Evolutionary conservation across 2,888 invertebrate species (phyloP).

Genomic region (Encarsia formosa): DNA sequence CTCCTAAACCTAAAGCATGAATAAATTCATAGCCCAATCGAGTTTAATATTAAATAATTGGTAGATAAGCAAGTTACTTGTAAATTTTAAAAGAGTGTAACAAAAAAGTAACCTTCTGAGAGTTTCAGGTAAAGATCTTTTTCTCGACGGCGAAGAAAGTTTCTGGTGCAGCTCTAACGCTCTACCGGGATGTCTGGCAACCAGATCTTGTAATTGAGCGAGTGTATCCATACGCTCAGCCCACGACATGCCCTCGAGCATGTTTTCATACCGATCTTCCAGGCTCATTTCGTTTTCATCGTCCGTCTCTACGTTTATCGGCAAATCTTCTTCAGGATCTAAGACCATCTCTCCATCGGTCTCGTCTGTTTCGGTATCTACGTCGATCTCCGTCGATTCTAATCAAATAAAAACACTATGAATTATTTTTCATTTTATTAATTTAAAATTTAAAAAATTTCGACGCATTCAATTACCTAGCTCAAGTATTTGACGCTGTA

Average conservation of each 20-base stretch:
- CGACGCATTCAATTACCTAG: constrained; percentile 39
- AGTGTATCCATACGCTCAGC: constrained; percentile 79
- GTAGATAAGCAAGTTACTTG: too few relatives aligned
- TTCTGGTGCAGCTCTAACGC: constrained; percentile 92
- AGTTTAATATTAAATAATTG: too few relatives aligned
- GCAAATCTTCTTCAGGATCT: constrained; percentile 48
- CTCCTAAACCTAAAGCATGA: too few relatives aligned
- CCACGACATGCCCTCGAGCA: constrained; percentile 68
- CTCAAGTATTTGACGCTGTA: constrained; percentile 73
- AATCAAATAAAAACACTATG: not conserved
- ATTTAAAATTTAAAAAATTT: not conserved
- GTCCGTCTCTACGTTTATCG: constrained; percentile 23
- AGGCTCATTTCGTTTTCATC: constrained; percentile 41
- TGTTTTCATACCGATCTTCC: constrained; percentile 48
- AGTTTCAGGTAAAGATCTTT: constrained; percentile 79
- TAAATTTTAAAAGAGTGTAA: too few relatives aligned
- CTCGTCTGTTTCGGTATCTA: constrained; percentile 80
- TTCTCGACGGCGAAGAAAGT: constrained; percentile 84
- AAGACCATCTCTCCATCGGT: constrained; percentile 65
- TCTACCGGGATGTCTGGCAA: constrained; percentile 86
- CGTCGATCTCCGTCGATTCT: constrained; percentile 68
- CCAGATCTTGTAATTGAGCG: constrained; percentile 72
- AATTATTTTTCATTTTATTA: not conserved
- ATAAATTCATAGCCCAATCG: too few relatives aligned
- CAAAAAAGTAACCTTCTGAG: constrained; percentile 52